Percentiles rank a stretch among this genome's conserved stretches.
These are phyloP conservation scores for Watsonalla binaria DNA, from an alignment of 2,888 invertebrate species.

Conservation along the genomic window DNA sequence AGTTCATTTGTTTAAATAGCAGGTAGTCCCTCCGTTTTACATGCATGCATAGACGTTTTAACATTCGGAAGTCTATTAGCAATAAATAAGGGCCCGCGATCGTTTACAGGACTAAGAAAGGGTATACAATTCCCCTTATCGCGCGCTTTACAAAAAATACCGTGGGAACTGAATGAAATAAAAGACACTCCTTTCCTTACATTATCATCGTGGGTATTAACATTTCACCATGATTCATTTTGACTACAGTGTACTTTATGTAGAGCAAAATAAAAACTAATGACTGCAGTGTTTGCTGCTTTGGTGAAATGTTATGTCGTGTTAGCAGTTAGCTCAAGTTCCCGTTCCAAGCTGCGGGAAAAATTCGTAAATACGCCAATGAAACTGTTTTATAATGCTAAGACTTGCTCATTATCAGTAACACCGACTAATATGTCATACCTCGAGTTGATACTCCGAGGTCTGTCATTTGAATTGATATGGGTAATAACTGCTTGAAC, in stretches of 20 bases:
- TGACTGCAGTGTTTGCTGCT: too few species aligned
- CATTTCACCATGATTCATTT: conserved; percentile 44
- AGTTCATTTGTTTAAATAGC: conserved; percentile 34
- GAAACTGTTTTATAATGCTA: not conserved
- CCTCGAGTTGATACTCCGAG: too few species aligned
- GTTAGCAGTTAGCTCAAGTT: too few species aligned
- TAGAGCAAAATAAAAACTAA: too few species aligned
- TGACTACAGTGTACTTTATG: conserved; percentile 23
- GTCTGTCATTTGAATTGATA: too few species aligned
- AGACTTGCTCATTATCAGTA: not conserved
- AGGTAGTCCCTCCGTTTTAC: conserved; percentile 38
- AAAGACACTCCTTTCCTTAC: conserved; percentile 63
- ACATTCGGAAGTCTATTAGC: conserved; percentile 71
- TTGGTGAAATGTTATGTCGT: too few species aligned
- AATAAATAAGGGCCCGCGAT: conserved; percentile 71
- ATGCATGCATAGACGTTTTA: conserved; percentile 58
- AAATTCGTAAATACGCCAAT: too few species aligned
- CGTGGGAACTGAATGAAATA: conserved; percentile 72
- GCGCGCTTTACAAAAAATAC: conserved; percentile 68
- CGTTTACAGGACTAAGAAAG: conserved; percentile 68
- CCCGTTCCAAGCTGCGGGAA: too few species aligned
- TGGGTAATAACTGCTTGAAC: too few species aligned
- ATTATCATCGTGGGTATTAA: conserved; percentile 49
- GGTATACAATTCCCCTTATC: conserved; percentile 75
- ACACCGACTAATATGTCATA: not conserved